phyloP scores from a whole-genome alignment of 2,888 invertebrate genomes.

The Gnatocerus cornutus region DNA sequence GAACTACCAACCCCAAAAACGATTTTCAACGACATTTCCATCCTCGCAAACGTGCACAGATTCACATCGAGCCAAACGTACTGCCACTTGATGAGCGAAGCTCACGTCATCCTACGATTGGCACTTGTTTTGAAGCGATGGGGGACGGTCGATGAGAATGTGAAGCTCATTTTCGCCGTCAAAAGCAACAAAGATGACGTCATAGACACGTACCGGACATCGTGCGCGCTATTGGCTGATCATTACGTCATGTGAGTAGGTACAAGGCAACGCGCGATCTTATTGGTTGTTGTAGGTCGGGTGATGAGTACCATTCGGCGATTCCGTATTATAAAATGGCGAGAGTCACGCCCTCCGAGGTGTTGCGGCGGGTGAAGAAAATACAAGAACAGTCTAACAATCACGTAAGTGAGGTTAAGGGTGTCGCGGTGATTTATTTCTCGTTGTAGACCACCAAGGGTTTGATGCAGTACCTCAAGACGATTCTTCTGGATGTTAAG shows the following conservation, averaged over 20 bases:
- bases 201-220: constrained; percentile 71
- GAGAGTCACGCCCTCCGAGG: constrained; percentile 71
- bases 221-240: constrained; percentile 75
- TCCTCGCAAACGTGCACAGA: constrained; percentile 78
- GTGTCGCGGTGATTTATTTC: no score
- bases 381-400: constrained; percentile 67
- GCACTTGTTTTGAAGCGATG: constrained; percentile 69
- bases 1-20: constrained; percentile 78
- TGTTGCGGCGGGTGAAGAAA: constrained; percentile 69
- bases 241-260: constrained; percentile 72
- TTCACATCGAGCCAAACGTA: constrained; percentile 80
- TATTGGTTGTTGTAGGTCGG: constrained; percentile 61
- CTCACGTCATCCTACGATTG: constrained; percentile 78
- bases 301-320: constrained; percentile 67
- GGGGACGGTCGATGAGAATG: constrained; percentile 65
- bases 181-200: constrained; percentile 69
- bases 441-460: constrained; percentile 65
- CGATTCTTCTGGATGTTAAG: constrained; percentile 68
- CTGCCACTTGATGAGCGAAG: constrained; percentile 82
- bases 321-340: constrained; percentile 75
- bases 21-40: constrained; percentile 81
- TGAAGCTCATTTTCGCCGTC: constrained; percentile 60
- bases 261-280: not conserved
- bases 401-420: constrained; percentile 56
- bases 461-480: constrained; percentile 67